These are phyloP conservation scores for Dendropsophus ebraccatus DNA, from an alignment of 2,113 vertebrate genomes.

Conservation along the genomic window DNA sequence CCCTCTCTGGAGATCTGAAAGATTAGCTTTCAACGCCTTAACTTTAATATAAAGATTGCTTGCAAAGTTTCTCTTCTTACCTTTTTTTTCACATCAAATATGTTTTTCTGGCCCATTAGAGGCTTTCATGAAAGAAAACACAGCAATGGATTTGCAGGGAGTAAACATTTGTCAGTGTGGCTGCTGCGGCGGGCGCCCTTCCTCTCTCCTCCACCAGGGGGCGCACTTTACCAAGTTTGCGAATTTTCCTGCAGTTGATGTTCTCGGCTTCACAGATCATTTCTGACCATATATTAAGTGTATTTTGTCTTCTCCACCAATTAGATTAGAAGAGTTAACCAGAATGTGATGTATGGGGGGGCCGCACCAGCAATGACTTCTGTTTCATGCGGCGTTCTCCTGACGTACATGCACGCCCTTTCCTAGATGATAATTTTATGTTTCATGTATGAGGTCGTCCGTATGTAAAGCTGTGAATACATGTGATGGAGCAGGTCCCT, in stretches of 20 bases:
- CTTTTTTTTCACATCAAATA: constrained; percentile 19
- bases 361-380: not conserved
- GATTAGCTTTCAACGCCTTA: constrained; percentile 33
- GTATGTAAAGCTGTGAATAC: not conserved
- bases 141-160: constrained; percentile 10
- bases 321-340: not conserved
- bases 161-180: too few species aligned
- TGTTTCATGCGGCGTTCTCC: too few species aligned
- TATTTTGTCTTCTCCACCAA: not conserved
- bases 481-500: too few species aligned
- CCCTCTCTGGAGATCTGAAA: constrained; percentile 1
- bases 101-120: constrained; percentile 50
- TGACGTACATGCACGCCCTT: too few species aligned
- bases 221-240: constrained; percentile 24
- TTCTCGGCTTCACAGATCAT: not conserved
- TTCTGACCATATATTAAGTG: not conserved
- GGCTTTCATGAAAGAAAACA: constrained; percentile 31
- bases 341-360: not conserved
- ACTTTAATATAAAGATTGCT: constrained; percentile 47
- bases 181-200: too few species aligned
- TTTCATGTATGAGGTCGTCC: not conserved
- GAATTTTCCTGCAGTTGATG: not conserved
- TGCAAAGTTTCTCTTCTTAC: constrained; percentile 13
- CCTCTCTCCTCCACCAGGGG: constrained; percentile 29
- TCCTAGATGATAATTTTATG: not conserved